A percentile compares a stretch with the other conserved stretches of the same genome.
Evolutionary conservation across 2,113 vertebrate species (phyloP).

Genomic region (Plectropomus leopardus): DNA sequence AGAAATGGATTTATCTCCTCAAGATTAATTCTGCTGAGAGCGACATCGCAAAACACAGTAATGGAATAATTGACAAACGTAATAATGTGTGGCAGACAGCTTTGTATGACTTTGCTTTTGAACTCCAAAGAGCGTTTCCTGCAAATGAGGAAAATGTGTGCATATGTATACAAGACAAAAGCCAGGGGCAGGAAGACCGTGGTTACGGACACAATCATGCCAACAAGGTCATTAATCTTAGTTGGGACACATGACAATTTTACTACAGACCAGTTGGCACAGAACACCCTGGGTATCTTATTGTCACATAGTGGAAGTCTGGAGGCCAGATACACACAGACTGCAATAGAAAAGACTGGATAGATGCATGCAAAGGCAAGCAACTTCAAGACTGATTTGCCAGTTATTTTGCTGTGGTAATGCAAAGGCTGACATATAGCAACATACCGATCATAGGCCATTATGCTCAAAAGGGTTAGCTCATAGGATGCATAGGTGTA

Average conservation of each 20-base stretch:
- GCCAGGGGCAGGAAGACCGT: constrained; percentile 67
- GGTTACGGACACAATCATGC: constrained; percentile 50
- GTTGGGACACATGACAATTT: constrained; percentile 74
- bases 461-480: constrained; percentile 78
- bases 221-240: constrained; percentile 63
- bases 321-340: constrained; percentile 63
- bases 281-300: constrained; percentile 78
- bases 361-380: constrained; percentile 50
- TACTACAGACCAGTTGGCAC: constrained; percentile 76
- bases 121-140: constrained; percentile 54
- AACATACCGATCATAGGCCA: constrained; percentile 84
- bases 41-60: constrained; percentile 71
- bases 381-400: constrained; percentile 43
- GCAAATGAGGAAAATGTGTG: constrained; percentile 64
- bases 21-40: constrained; percentile 62
- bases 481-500: constrained; percentile 82
- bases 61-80: constrained; percentile 71
- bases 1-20: constrained; percentile 64
- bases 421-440: constrained; percentile 84
- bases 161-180: constrained; percentile 73
- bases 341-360: constrained; percentile 63
- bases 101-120: constrained; percentile 69
- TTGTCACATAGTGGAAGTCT: constrained; percentile 79
- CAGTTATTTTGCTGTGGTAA: constrained; percentile 80
- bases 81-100: constrained; percentile 73